Percentiles rank a stretch among this genome's conserved stretches.
Conservation (phyloP, 2,888 invertebrate species). For the Lapara coniferarum region DNA sequence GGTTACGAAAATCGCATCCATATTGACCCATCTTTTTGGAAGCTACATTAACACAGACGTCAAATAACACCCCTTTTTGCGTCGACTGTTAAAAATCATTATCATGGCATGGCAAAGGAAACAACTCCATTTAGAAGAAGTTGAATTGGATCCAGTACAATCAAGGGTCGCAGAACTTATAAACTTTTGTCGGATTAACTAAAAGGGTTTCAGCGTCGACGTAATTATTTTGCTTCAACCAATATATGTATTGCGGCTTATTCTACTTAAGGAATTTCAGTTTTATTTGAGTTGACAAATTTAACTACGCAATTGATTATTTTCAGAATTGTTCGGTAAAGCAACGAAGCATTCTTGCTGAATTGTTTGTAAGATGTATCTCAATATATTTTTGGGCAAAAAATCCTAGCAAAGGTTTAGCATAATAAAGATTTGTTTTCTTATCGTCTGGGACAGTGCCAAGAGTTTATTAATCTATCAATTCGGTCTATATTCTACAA, state of each 20-base stretch:
- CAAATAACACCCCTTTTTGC: not conserved
- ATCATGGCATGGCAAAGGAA: not conserved
- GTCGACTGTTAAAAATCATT: not conserved
- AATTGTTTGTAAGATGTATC: not conserved
- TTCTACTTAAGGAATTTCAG: slow-evolving; percentile 3
- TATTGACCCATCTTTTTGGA: too few relatives aligned
- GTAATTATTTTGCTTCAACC: slow-evolving; percentile 53
- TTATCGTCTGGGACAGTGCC: slow-evolving; percentile 8
- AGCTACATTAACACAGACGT: not conserved
- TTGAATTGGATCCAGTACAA: slow-evolving; percentile 8
- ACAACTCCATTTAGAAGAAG: slow-evolving; percentile 1
- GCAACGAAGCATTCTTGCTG: not conserved
- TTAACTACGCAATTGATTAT: not conserved
- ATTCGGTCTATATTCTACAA: not conserved
- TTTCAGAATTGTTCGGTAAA: slow-evolving; percentile 5
- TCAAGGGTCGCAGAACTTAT: slow-evolving; percentile 39
- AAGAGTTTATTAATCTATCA: slow-evolving; percentile 17
- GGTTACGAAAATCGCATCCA: not conserved
- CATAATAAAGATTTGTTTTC: not conserved
- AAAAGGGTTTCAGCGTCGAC: slow-evolving; percentile 50
- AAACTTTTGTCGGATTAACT: slow-evolving; percentile 62
- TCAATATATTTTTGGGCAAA: not conserved
- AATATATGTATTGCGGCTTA: slow-evolving; percentile 44
- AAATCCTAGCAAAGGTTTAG: not conserved
- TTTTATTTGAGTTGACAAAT: slow-evolving; percentile 15